Evolutionary conservation across 2,113 vertebrate genomes (phyloP), one percentile per base, ranked within the genome.

Genomic region (Catagonus wagneri): DNA sequence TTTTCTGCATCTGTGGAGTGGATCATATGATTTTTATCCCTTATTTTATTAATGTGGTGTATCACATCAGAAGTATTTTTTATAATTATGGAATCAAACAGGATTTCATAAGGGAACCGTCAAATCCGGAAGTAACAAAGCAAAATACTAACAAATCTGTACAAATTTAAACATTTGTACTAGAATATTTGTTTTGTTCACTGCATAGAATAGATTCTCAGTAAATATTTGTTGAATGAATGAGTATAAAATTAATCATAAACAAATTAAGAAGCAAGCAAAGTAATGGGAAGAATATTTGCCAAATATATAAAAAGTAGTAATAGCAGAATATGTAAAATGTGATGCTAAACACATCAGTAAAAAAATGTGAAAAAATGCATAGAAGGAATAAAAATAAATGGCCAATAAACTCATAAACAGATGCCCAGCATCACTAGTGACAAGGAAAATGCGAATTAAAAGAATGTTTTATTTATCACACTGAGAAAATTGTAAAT

Each of bases 241-340:
- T 83, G 32, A 79, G 17, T 93, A 69, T 80, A 83, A 78, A 66
- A 61, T 27, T 36, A 79, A 80, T 84, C 71, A 79, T 56, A 80
- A 90, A 60, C 36, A 93, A 75, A 58, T 83, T 83, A 87, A 93
- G 90, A 54, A 2, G 34, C 36, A 65, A 63, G 22, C 22, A 94
- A 84, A 92, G 85, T 95, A 91, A 65, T 44, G 13, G 69, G 50
- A 72, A 95, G 65, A 92, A 23, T 54, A 81, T 85, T 76, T 89
- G 25, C 22, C 63, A 86, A 92, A 36, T 39, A 27, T n/a, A 6
- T 74, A 85, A 85, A 4, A 58, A 36, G 54, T 36, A 68, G 12
- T 69, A 80, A 56, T 58, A 79, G n/a, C 25, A 65, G 83, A 65
- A 17, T 94, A 36, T 25, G 39, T 89, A 63, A 69, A 80, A 19